Base-by-base conservation (phyloP, 2,113 vertebrate genomes). In the Thalassarche chlororhynchos region DNA sequence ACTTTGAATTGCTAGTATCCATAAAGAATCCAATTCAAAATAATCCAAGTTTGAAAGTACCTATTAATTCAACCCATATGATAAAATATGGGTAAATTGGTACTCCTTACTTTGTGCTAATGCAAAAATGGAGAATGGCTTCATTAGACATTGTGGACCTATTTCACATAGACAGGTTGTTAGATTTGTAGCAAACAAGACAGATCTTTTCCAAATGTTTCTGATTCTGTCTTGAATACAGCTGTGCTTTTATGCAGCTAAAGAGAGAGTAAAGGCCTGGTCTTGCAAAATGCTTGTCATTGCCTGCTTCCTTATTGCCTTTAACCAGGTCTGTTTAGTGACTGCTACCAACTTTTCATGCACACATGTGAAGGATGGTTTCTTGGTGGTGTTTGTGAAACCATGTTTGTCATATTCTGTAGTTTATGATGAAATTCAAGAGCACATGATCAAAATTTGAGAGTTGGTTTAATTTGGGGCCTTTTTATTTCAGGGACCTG, bases 401-500 rank as follows among this genome's bases (percentile, higher is more conserved):
- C 26, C 15, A 69, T n/a, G 10, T 64, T 57, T 84, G 40, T 86
- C 34, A 23, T 42, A 36, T 86, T 84, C 32, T 51, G 0, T 38
- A 36, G 16, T 38, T 82, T 38, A 32, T 66, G 42, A 28, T 62
- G 24, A 83, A 38, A 52, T 62, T 46, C 5, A 69, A 70, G 23
- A 72, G 44, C 19, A 49, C 14, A 2, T 72, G 17, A 44, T 87
- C 34, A 54, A 82, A 87, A 84, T 66, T 68, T 52, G 25, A 69
- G 25, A 58, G 17, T 4, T 38, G 26, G 32, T 93, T 87, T 84
- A 42, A 95, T 83, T 49, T 72, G 7, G 26, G 10, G 17, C 34
- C 49, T 94, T 90, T 86, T 77, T 93, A 38, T 76, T 97, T 95
- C 98, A 99, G 99, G 98, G 99, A 99, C 97, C 98, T 99, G 98